These are phyloP conservation scores for Halcyon leucocephala DNA, from an alignment of 2,797 vertebrate genomes.

Conservation along the genomic window DNA sequence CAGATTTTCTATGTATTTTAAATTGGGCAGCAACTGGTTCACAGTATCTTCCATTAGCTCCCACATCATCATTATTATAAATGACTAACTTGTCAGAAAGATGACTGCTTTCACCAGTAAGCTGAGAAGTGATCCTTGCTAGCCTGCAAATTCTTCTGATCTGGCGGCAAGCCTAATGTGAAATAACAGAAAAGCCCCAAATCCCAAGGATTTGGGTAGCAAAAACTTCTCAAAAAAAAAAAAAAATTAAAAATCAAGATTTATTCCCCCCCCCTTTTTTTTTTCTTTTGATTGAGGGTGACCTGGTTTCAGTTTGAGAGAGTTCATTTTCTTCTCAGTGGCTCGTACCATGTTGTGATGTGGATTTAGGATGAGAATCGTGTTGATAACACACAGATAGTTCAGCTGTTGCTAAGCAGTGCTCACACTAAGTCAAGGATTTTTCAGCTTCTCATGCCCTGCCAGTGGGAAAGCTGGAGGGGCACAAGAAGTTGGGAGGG, in stretches of 20 bases:
- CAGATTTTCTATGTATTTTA: neutral
- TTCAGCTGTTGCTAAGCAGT: neutral
- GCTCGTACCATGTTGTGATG: neutral
- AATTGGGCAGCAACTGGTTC: conserved; percentile 18
- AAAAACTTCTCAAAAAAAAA: neutral
- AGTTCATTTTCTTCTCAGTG: neutral
- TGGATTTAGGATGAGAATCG: neutral
- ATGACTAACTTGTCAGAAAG: neutral
- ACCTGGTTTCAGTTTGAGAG: neutral
- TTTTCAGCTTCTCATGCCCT: neutral
- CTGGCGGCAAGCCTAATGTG: neutral
- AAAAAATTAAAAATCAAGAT: neutral
- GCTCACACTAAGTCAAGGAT: neutral
- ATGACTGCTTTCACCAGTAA: neutral
- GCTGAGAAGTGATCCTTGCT: neutral
- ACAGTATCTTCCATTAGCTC: neutral
- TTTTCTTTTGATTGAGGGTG: neutral
- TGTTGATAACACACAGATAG: neutral
- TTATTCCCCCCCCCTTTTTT: neutral
- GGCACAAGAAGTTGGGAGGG: neutral
- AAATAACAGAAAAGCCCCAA: neutral
- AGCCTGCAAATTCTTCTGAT: neutral
- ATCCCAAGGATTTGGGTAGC: neutral
- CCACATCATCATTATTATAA: neutral
- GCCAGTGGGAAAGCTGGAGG: neutral